Evolutionary conservation across 2,888 invertebrate genomes (phyloP).

Genomic region (Sminthurinus aureus): DNA sequence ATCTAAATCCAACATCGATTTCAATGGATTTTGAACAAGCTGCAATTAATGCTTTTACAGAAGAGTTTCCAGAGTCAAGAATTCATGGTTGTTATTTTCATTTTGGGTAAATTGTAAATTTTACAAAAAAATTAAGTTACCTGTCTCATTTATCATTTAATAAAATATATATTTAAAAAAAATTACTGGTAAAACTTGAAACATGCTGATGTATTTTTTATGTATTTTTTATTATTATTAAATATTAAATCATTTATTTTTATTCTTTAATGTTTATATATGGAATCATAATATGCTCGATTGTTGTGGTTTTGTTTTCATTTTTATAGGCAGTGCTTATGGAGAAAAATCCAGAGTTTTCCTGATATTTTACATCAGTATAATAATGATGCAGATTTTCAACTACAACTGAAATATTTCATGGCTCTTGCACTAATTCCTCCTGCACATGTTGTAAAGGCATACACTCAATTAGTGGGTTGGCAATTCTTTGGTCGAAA

Average conservation of each 20-base stretch:
- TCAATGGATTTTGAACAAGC: conserved; percentile 26
- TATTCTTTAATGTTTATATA: background rate
- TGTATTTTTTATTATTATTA: background rate
- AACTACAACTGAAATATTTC: conserved; percentile 16
- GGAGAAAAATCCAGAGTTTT: background rate
- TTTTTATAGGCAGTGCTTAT: background rate
- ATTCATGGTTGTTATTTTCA: conserved; percentile 39
- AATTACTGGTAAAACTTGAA: background rate
- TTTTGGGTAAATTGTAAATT: conserved; percentile 33
- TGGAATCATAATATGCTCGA: background rate
- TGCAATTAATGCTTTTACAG: conserved; percentile 5
- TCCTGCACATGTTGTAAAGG: conserved; percentile 17
- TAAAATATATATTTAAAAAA: too few relatives aligned
- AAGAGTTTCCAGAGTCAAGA: conserved; percentile 15
- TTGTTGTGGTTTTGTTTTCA: too few relatives aligned
- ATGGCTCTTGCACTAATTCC: conserved; percentile 38
- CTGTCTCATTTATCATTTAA: too few relatives aligned
- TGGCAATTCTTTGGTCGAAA: conserved; percentile 13
- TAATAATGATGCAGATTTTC: conserved; percentile 24
- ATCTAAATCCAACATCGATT: background rate
- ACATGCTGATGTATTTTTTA: background rate
- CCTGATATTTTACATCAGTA: conserved; percentile 13
- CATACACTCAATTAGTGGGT: conserved; percentile 26
- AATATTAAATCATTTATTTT: background rate
- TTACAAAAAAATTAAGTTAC: background rate